Conservation (phyloP, 2,113 vertebrate species). For the Pelvicachromis taeniatus region DNA sequence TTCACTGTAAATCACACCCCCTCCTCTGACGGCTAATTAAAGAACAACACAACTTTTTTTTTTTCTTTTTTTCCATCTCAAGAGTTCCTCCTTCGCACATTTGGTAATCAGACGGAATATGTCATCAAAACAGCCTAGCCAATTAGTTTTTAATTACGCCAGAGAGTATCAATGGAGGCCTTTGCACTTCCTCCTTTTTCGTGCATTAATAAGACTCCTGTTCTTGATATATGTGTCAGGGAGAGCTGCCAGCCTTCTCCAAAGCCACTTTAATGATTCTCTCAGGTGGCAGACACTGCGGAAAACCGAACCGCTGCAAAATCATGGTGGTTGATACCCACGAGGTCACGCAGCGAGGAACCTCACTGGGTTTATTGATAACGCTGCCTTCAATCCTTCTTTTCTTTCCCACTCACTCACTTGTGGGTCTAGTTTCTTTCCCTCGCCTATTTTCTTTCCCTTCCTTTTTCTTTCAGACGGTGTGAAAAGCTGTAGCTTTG, state of each 20-base stretch:
- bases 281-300: constrained; percentile 24
- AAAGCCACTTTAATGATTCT: constrained; percentile 53
- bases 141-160: constrained; percentile 60
- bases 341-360: constrained; percentile 49
- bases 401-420: not conserved
- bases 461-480: not conserved
- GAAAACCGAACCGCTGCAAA: constrained; percentile 42
- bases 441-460: not conserved
- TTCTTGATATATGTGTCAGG: constrained; percentile 32
- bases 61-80: constrained; percentile 11
- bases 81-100: constrained; percentile 25
- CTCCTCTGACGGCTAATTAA: constrained; percentile 42
- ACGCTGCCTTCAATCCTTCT: constrained; percentile 10
- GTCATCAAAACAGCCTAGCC: constrained; percentile 24
- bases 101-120: constrained; percentile 27
- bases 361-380: constrained; percentile 43
- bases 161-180: constrained; percentile 32
- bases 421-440: constrained; percentile 4
- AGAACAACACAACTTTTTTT: constrained; percentile 5
- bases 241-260: constrained; percentile 38
- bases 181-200: not conserved
- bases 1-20: not conserved
- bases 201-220: constrained; percentile 40
- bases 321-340: constrained; percentile 39
- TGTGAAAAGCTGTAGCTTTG: constrained; percentile 1